Conservation (phyloP, 2,113 vertebrate genomes). For the Meriones unguiculatus region DNA sequence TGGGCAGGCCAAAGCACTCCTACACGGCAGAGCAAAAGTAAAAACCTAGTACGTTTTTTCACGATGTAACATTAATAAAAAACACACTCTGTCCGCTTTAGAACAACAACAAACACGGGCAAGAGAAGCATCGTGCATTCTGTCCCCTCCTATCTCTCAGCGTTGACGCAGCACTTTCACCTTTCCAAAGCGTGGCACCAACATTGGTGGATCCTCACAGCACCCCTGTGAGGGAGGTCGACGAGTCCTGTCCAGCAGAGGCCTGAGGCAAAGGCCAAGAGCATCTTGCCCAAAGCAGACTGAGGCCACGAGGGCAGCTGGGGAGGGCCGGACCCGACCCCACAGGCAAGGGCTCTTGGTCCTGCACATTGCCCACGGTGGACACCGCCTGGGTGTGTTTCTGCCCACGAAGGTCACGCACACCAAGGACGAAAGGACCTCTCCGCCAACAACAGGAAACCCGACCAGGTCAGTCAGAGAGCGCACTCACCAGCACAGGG, state of each 20-base stretch:
- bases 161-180: conserved; percentile 55
- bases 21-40: too few relatives aligned
- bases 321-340: not conserved
- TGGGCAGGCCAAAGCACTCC: not conserved
- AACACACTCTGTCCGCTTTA: too few relatives aligned
- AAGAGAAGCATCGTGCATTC: not conserved
- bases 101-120: too few relatives aligned
- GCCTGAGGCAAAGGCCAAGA: conserved; percentile 53
- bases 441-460: conserved; percentile 20
- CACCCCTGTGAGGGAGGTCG: conserved; percentile 82
- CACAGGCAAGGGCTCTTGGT: not conserved
- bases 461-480: not conserved
- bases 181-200: conserved; percentile 70
- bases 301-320: not conserved
- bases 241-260: conserved; percentile 51
- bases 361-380: not conserved
- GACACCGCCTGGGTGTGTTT: not conserved
- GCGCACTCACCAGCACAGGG: not conserved
- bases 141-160: not conserved
- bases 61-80: too few relatives aligned
- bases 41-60: too few relatives aligned
- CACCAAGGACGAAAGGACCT: not conserved
- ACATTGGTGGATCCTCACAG: conserved; percentile 81
- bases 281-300: not conserved
- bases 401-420: conserved; percentile 18